These are phyloP conservation scores for Salminus brasiliensis DNA, from an alignment of 2,113 vertebrate species.

Conservation along the genomic window DNA sequence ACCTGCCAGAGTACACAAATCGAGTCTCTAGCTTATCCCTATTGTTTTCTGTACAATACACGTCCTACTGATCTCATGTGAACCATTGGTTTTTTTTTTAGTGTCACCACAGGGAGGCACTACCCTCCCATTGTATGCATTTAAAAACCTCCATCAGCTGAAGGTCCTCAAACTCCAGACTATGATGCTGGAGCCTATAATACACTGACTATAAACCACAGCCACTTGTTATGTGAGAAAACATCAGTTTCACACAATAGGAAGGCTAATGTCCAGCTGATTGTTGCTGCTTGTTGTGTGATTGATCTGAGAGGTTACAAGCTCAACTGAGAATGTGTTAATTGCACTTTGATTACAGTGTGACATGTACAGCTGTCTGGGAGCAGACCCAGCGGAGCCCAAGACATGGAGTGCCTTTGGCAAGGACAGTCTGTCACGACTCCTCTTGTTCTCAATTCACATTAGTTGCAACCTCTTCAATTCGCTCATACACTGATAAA, in stretches of 20 bases:
- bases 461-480: neutral
- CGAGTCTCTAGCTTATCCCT: neutral
- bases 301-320: constrained; percentile 3
- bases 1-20: neutral
- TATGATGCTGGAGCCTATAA: neutral
- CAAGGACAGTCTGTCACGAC: neutral
- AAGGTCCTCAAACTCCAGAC: neutral
- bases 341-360: neutral
- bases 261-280: neutral
- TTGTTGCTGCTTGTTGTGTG: neutral
- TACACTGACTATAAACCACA: constrained; percentile 7
- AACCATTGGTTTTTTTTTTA: constrained; percentile 1
- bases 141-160: neutral
- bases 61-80: neutral
- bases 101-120: constrained; percentile 48
- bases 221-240: constrained; percentile 1
- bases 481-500: neutral
- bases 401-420: neutral
- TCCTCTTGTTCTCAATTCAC: neutral
- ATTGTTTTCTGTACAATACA: neutral
- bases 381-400: neutral
- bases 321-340: neutral
- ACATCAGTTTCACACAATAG: constrained; percentile 1
- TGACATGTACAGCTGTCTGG: neutral
- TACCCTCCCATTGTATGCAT: constrained; percentile 7